Percentiles rank a stretch among this genome's conserved stretches.
phyloP scores from a whole-genome alignment of 2,797 vertebrate genomes.

The Aphelocoma californica region DNA sequence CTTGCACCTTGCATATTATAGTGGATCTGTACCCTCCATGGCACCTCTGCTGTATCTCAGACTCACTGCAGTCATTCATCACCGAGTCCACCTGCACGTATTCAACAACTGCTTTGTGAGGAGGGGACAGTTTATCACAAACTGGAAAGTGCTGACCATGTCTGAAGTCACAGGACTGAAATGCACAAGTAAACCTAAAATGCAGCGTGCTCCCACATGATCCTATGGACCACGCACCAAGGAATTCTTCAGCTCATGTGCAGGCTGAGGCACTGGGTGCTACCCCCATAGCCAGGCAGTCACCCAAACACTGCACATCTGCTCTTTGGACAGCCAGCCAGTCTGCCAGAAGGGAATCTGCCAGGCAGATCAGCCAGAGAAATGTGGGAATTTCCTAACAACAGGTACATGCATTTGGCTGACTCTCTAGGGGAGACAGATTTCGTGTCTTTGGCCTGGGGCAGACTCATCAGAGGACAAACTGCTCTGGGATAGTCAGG shows the following conservation, averaged over 20 bases:
- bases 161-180: neutral
- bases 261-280: neutral
- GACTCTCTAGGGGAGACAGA: neutral
- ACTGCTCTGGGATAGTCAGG: neutral
- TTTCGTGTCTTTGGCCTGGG: neutral
- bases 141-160: neutral
- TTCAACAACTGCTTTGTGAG: neutral
- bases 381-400: neutral
- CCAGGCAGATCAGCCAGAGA: neutral
- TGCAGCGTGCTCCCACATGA: neutral
- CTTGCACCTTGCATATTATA: neutral
- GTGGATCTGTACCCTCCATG: neutral
- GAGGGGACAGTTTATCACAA: neutral
- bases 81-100: accelerated
- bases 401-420: accelerated
- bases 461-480: neutral
- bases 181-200: neutral
- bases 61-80: neutral
- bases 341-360: neutral
- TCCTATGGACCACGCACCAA: too few species aligned
- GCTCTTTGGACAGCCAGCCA: neutral
- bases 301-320: neutral
- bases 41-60: neutral
- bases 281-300: neutral
- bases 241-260: neutral